A percentile compares a stretch with the other conserved stretches of the same genome.
These are phyloP conservation scores for Gymnodraco acuticeps DNA, from an alignment of 2,797 vertebrate genomes.

Conservation along the genomic window DNA sequence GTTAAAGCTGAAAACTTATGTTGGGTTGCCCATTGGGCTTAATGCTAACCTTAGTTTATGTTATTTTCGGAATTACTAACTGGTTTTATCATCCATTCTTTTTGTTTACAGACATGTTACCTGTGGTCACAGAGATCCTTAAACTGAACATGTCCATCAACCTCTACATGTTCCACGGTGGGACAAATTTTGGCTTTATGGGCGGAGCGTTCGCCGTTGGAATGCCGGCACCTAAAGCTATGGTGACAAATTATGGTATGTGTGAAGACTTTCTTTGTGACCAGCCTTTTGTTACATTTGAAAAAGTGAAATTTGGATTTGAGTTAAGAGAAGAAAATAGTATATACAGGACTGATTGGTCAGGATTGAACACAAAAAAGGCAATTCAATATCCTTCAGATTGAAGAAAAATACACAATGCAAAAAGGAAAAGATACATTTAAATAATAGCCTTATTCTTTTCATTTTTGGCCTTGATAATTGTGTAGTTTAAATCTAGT, in stretches of 20 bases:
- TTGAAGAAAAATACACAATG: no score
- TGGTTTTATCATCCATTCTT: not conserved
- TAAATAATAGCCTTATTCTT: no score
- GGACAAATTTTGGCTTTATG: conserved; percentile 94
- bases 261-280: conserved; percentile 2
- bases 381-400: not conserved
- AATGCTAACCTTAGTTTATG: not conserved
- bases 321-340: not conserved
- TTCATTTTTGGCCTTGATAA: no score
- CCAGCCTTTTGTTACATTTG: conserved; percentile 3
- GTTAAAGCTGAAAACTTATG: conserved; percentile 7
- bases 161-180: conserved; percentile 95
- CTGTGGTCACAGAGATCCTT: conserved; percentile 84
- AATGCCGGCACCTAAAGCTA: conserved; percentile 52
- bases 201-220: conserved; percentile 83
- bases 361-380: not conserved
- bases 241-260: conserved; percentile 78
- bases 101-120: conserved; percentile 70
- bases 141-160: conserved; percentile 88
- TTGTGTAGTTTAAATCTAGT: no score
- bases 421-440: no score
- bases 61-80: not conserved
- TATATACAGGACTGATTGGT: not conserved
- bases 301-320: not conserved
- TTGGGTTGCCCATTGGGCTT: not conserved